These are phyloP conservation scores for Sebastes steindachneri DNA, from an alignment of 2,797 vertebrate species.

Conservation along the genomic window DNA sequence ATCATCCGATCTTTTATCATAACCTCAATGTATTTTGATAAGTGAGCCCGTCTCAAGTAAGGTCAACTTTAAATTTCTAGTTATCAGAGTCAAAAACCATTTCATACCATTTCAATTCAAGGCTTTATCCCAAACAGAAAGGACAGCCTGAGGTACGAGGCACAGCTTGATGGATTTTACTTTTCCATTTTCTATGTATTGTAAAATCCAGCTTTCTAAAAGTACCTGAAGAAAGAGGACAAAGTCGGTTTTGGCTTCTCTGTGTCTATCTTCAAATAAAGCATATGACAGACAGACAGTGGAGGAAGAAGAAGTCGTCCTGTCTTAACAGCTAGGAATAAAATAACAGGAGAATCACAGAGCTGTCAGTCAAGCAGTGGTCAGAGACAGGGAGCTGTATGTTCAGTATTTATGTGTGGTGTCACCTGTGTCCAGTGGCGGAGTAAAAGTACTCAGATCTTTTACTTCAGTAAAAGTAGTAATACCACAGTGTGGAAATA, in stretches of 20 bases:
- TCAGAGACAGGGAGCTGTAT: slow-evolving; percentile 1
- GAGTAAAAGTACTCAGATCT: too few relatives aligned
- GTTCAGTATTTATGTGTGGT: neutral
- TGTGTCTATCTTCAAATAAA: slow-evolving; percentile 5
- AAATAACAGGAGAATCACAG: slow-evolving; percentile 13
- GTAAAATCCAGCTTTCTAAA: slow-evolving; percentile 3
- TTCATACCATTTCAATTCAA: neutral
- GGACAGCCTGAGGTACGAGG: neutral
- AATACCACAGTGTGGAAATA: too few relatives aligned
- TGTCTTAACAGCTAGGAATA: slow-evolving; percentile 2
- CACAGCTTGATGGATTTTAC: slow-evolving; percentile 10
- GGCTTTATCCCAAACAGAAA: neutral
- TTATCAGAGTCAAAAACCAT: neutral
- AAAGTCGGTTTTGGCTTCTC: neutral
- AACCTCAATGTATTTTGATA: neutral
- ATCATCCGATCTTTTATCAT: neutral
- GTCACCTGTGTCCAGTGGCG: neutral
- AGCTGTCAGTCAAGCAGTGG: slow-evolving; percentile 18
- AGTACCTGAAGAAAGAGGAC: neutral
- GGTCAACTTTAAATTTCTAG: neutral
- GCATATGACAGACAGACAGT: neutral
- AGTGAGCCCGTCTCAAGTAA: neutral
- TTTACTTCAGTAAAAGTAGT: too few relatives aligned
- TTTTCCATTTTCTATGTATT: neutral
- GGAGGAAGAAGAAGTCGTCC: neutral